phyloP scores from a whole-genome alignment of 2,113 vertebrate genomes.

The Theristicus caerulescens region DNA sequence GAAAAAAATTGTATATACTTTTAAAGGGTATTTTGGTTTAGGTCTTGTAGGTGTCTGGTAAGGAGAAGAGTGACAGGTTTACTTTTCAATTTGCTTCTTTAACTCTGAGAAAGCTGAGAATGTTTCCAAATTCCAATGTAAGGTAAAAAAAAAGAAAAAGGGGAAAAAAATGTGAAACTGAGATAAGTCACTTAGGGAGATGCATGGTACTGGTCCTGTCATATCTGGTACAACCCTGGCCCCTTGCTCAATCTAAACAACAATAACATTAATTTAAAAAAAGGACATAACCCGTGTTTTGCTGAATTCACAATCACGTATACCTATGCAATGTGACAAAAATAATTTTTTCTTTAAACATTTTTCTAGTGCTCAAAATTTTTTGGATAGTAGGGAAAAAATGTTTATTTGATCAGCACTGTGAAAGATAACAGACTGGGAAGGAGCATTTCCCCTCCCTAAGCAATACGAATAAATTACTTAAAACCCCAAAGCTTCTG shows the following conservation, averaged over 20 bases:
- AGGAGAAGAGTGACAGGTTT: not conserved
- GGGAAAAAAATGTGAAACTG: not conserved
- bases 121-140: not conserved
- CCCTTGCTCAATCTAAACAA: not conserved
- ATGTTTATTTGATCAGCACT: not conserved
- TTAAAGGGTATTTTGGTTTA: not conserved
- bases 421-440: not conserved
- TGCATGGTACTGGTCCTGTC: not conserved
- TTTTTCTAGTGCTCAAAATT: not conserved
- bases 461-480: not conserved
- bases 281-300: no score
- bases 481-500: not conserved
- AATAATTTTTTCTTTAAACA: rapidly evolving
- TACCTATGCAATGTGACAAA: not conserved
- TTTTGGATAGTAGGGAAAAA: not conserved
- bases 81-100: not conserved
- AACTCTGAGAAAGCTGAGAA: not conserved
- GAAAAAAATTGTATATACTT: rapidly evolving
- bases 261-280: not conserved
- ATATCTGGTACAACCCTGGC: not conserved
- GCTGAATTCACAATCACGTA: not conserved
- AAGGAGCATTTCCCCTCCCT: rapidly evolving
- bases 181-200: not conserved
- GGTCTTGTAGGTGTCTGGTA: not conserved
- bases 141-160: rapidly evolving